Evolutionary conservation across 2,888 invertebrate genomes (phyloP).

Genomic region (Epirrita christyi): DNA sequence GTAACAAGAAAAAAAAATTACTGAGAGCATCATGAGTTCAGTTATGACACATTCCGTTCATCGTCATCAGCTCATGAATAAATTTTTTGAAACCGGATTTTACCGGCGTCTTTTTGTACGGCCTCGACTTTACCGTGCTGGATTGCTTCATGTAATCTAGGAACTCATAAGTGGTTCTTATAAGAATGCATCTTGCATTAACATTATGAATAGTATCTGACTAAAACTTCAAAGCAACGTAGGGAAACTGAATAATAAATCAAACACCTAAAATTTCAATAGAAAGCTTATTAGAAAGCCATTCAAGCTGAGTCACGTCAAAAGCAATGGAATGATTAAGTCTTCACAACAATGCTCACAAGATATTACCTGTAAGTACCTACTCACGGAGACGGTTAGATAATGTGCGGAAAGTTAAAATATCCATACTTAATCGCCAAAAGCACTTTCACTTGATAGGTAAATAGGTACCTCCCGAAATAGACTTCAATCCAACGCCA

Average conservation of each 20-base stretch:
- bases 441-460: slow-evolving; percentile 49
- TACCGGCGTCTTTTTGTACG: slow-evolving; percentile 8
- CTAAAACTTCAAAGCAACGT: background rate
- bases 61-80: slow-evolving; percentile 36
- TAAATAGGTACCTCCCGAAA: slow-evolving; percentile 36
- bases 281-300: background rate
- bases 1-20: slow-evolving; percentile 33
- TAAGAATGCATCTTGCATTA: background rate
- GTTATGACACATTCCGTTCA: slow-evolving; percentile 36
- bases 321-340: background rate
- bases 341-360: background rate
- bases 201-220: too few relatives aligned
- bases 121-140: slow-evolving; percentile 13
- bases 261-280: background rate
- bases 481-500: slow-evolving; percentile 16
- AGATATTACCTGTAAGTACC: background rate
- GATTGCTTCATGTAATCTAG: slow-evolving; percentile 10
- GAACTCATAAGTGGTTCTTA: background rate
- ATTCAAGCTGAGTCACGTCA: background rate
- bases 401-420: background rate
- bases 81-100: slow-evolving; percentile 34
- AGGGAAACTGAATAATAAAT: background rate
- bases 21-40: slow-evolving; percentile 3
- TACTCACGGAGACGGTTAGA: too few relatives aligned
- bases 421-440: slow-evolving; percentile 30